Conservation (phyloP, 2,797 vertebrate species). For the Trachops cirrhosus region DNA sequence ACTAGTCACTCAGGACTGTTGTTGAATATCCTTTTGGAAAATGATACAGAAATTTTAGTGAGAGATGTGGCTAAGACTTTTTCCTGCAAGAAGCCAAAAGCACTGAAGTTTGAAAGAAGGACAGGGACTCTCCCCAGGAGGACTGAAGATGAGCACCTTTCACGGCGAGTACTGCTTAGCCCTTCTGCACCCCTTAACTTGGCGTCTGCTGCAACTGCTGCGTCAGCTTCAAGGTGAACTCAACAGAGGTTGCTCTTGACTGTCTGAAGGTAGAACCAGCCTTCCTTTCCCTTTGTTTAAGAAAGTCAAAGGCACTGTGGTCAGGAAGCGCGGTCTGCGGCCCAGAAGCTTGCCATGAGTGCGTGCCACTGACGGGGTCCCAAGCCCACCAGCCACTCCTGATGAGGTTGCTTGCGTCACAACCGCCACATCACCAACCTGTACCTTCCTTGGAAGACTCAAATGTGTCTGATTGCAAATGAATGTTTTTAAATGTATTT, state of each 20-base stretch:
- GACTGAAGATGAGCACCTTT: background rate
- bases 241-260: background rate
- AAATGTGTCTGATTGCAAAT: slow-evolving; percentile 78
- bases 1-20: slow-evolving; percentile 15
- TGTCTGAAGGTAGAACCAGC: slow-evolving; percentile 27
- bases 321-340: slow-evolving; percentile 53
- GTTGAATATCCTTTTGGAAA: slow-evolving; percentile 7
- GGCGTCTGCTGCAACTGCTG: slow-evolving; percentile 1
- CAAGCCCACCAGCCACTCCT: slow-evolving; percentile 57
- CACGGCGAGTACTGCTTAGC: background rate
- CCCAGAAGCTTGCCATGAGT: background rate
- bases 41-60: background rate
- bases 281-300: slow-evolving; percentile 43
- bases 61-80: background rate
- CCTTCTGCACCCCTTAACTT: background rate
- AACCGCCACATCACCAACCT: slow-evolving; percentile 39
- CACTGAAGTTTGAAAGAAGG: background rate
- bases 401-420: slow-evolving; percentile 41
- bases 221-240: slow-evolving; percentile 28
- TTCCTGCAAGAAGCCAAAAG: slow-evolving; percentile 33
- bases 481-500: slow-evolving; percentile 78
- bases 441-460: slow-evolving; percentile 72
- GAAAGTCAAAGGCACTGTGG: background rate
- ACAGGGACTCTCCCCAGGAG: background rate
- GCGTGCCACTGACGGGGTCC: background rate